Evolutionary conservation across 2,888 invertebrate genomes (phyloP), one percentile per base, ranked within the genome.

Genomic region (Mycalesis mineus): DNA sequence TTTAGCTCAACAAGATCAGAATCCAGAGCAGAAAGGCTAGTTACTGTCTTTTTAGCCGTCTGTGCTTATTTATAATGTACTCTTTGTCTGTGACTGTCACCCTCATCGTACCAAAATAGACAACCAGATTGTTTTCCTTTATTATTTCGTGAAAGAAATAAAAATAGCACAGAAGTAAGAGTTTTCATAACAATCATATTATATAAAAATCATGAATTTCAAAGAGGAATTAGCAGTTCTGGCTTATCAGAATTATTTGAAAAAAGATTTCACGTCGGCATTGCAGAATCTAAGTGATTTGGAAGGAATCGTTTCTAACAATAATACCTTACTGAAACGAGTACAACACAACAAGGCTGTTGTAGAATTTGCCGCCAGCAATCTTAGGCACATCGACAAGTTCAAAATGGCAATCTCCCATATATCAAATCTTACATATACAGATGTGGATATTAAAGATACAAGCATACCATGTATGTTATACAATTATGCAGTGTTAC

Each of bases 281-380:
- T 75, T 94, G 9, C 90, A 91, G 65, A 84, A 91, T 65, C 85
- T 96, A 65, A 92, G 89, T 61, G 94, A 94, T 74, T 77, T 96
- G 61, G 93, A 94, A 73, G 79, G 78, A 28, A 71, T 91, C 4
- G 74, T 80, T 57, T 88, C 93, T 50, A 91, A 91, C 0, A 91
- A 91, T 60, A 95, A 95, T 80, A 33, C 58, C 3, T 53, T 69
- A 14, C 33, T 66, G 11, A 92, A 94, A 61, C 93, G 95, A 74
- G 92, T 96, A 1, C 90, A 92, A 44, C 96, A 96, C 72, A 98
- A 98, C 75, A 95, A 94, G 82, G 94, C 95, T 28, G 93, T 98
- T 0, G 93, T 93, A 0, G 95, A 96, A 73, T 97, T 95, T 80
- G 95, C 94, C 78, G 92, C 92, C 62, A 92, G 91, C 56, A 94